These are phyloP conservation scores for Baronia brevicornis DNA, from an alignment of 2,888 invertebrate genomes.

Conservation along the genomic window DNA sequence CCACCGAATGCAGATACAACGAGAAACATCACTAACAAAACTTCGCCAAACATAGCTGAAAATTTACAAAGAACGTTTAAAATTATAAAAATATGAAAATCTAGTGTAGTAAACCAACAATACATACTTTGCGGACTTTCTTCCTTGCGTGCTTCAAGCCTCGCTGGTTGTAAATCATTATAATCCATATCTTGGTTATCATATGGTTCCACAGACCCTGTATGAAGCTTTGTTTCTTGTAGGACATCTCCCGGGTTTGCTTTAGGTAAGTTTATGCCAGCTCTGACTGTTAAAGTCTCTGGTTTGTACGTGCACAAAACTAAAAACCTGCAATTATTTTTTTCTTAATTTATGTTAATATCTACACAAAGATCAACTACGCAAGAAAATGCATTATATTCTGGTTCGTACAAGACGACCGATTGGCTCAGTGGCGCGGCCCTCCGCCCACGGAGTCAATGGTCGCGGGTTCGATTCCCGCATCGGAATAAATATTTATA, in stretches of 20 bases:
- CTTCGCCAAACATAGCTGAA: constrained; percentile 66
- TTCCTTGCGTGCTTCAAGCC: constrained; percentile 59
- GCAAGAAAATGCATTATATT: too few relatives aligned
- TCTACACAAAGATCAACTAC: too few relatives aligned
- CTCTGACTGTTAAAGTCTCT: constrained; percentile 86
- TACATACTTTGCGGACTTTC: constrained; percentile 51
- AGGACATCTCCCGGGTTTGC: constrained; percentile 69
- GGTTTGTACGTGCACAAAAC: constrained; percentile 89
- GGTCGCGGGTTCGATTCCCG: too few relatives aligned
- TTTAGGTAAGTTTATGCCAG: constrained; percentile 83
- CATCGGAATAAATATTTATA: too few relatives aligned
- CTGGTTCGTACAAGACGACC: too few relatives aligned
- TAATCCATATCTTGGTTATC: constrained; percentile 55
- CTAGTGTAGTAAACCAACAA: constrained; percentile 12
- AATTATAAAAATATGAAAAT: constrained; percentile 12
- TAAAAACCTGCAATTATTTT: constrained; percentile 74
- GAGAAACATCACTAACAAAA: constrained; percentile 71
- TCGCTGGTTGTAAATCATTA: constrained; percentile 64
- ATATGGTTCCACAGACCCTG: constrained; percentile 61
- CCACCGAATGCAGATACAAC: constrained; percentile 76
- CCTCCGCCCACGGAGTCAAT: too few relatives aligned
- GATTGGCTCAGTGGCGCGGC: too few relatives aligned
- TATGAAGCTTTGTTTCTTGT: constrained; percentile 53
- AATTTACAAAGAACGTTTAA: constrained; percentile 19
- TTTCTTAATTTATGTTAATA: too few relatives aligned